Percentiles rank a stretch among this genome's conserved stretches.
These are phyloP conservation scores for Agonopterix arenella DNA, from an alignment of 2,888 invertebrate genomes.

Conservation along the genomic window DNA sequence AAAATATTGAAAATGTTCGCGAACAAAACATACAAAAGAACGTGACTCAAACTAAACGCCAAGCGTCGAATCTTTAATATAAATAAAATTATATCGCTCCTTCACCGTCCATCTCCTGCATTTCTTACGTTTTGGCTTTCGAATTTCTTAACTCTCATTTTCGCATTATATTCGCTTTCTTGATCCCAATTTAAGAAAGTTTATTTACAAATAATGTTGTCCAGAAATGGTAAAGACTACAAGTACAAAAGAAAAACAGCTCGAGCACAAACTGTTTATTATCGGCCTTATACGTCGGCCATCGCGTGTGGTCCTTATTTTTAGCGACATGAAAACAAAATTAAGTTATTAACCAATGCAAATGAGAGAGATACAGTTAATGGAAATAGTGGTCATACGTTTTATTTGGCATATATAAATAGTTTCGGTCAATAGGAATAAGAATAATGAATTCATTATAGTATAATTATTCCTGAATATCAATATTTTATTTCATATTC, in stretches of 20 bases:
- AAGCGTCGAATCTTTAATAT: too few species aligned
- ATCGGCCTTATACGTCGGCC: slow-evolving; percentile 13
- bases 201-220: background rate
- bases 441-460: too few species aligned
- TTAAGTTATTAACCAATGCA: slow-evolving; percentile 57
- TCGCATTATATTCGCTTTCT: too few species aligned
- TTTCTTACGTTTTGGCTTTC: too few species aligned
- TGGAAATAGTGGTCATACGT: slow-evolving; percentile 12
- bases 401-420: background rate
- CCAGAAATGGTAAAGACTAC: slow-evolving; percentile 5
- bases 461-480: too few species aligned
- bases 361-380: slow-evolving; percentile 30
- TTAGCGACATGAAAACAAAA: slow-evolving; percentile 23
- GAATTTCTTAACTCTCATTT: slow-evolving; percentile 1
- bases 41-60: too few species aligned
- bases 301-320: slow-evolving; percentile 39
- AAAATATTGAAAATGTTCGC: too few species aligned
- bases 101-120: background rate
- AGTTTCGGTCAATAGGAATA: too few species aligned
- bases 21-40: too few species aligned
- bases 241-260: slow-evolving; percentile 8
- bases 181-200: too few species aligned
- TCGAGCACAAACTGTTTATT: slow-evolving; percentile 5
- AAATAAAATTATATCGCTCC: too few species aligned
- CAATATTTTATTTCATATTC: too few species aligned